Percentiles rank a stretch among this genome's conserved stretches.
Evolutionary conservation across 1,140 invertebrate species (phyloP).

Genomic region (Drosophila prosaltans): DNA sequence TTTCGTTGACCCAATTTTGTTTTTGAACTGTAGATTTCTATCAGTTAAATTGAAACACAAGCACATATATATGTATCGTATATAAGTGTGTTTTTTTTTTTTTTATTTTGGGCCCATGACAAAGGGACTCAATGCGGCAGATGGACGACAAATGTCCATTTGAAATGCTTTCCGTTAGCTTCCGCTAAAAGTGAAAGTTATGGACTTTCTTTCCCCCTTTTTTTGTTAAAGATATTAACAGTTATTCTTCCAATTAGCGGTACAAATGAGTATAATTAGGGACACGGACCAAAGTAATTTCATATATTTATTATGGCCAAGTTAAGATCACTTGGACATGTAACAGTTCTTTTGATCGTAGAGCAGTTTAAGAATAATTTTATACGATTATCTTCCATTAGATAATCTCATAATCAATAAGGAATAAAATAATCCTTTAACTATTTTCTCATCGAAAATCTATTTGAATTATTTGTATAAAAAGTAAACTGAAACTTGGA

Average conservation of each 20-base stretch:
- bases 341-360: too few species aligned
- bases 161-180: conserved; percentile 20
- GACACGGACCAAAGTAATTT: too few species aligned
- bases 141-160: conserved; percentile 23
- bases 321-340: too few species aligned
- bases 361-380: too few species aligned
- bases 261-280: not conserved
- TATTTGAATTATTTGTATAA: too few species aligned
- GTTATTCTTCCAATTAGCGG: not conserved
- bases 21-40: conserved; percentile 57
- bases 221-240: conserved; percentile 29
- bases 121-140: conserved; percentile 19
- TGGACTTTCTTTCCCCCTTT: conserved; percentile 10
- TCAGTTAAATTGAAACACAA: conserved; percentile 25
- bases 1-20: conserved; percentile 50
- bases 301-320: too few species aligned
- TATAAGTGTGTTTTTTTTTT: not conserved
- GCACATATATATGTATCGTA: not conserved
- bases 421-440: too few species aligned
- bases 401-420: too few species aligned
- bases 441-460: too few species aligned
- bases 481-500: too few species aligned
- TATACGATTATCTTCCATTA: too few species aligned
- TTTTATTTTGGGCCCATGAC: not conserved
- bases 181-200: conserved; percentile 15